Conservation (phyloP, 2,888 invertebrate genomes). For the Parelbella ahira region DNA sequence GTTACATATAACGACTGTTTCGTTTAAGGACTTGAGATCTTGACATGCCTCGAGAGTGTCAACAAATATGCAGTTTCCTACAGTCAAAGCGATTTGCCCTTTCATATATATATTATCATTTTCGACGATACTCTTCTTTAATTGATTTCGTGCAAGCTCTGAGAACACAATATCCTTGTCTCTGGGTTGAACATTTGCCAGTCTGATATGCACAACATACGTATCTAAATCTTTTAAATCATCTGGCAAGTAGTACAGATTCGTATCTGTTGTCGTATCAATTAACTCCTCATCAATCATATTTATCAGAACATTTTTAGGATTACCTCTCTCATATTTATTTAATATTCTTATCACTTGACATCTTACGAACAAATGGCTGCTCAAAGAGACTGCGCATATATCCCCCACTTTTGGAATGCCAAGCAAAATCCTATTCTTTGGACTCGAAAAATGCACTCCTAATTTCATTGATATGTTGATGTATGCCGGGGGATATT, state of each 20-base stretch:
- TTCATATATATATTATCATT: slow-evolving; percentile 59
- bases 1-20: slow-evolving; percentile 75
- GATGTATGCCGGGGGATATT: slow-evolving; percentile 54
- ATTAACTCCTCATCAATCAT: slow-evolving; percentile 82
- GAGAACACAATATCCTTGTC: slow-evolving; percentile 66
- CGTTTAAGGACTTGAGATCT: slow-evolving; percentile 67
- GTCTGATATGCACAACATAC: slow-evolving; percentile 55
- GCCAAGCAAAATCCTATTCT: slow-evolving; percentile 54
- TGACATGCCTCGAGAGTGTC: slow-evolving; percentile 82
- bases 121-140: slow-evolving; percentile 47
- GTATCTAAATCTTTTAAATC: slow-evolving; percentile 68
- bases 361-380: slow-evolving; percentile 76
- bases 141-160: slow-evolving; percentile 44
- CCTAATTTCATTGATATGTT: slow-evolving; percentile 59
- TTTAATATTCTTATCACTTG: slow-evolving; percentile 71
- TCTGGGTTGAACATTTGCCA: slow-evolving; percentile 58
- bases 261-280: slow-evolving; percentile 54
- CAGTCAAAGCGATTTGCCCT: slow-evolving; percentile 75
- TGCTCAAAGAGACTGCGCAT: slow-evolving; percentile 74
- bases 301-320: slow-evolving; percentile 65
- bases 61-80: slow-evolving; percentile 83
- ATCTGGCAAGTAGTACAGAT: slow-evolving; percentile 73
- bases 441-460: slow-evolving; percentile 55
- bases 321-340: slow-evolving; percentile 45
- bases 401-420: slow-evolving; percentile 76